Conservation (phyloP, 2,888 invertebrate genomes). For the Stenoptilia bipunctidactyla region DNA sequence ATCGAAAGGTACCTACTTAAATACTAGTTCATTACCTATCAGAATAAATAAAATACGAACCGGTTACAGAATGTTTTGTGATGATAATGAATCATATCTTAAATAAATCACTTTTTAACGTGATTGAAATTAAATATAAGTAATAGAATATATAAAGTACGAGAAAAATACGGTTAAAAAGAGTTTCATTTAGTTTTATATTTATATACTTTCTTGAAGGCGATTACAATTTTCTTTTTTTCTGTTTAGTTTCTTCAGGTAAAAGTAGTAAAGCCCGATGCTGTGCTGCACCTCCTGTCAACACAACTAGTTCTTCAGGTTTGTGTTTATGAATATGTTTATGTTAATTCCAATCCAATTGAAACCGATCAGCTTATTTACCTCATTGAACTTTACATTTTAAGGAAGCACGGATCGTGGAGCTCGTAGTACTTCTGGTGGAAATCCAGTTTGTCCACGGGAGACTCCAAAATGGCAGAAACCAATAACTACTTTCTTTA, state of each 20-base stretch:
- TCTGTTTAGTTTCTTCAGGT: conserved; percentile 38
- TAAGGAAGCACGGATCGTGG: conserved; percentile 21
- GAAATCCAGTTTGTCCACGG: conserved; percentile 64
- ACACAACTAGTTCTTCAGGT: conserved; percentile 24
- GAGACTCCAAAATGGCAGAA: conserved; percentile 72
- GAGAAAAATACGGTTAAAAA: too few species aligned
- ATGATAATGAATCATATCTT: too few species aligned
- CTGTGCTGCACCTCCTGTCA: conserved; percentile 29
- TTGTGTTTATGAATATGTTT: too few species aligned
- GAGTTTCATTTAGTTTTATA: too few species aligned
- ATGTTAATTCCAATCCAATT: too few species aligned
- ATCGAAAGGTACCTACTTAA: conserved; percentile 35
- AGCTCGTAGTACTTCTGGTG: conserved; percentile 31
- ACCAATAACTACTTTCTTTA: conserved; percentile 66
- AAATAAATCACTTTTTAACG: too few species aligned
- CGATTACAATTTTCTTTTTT: conserved; percentile 1
- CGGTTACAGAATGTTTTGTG: too few species aligned
- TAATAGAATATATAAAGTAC: too few species aligned
- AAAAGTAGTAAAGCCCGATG: conserved; percentile 58
- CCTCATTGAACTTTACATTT: too few species aligned
- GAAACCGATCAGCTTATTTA: too few species aligned
- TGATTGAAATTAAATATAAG: too few species aligned
- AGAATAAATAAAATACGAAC: not conserved
- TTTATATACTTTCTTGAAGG: not conserved
- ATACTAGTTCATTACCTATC: too few species aligned